These are phyloP conservation scores for Catamblyrhynchus diadema DNA, from an alignment of 2,797 vertebrate species.

Conservation along the genomic window DNA sequence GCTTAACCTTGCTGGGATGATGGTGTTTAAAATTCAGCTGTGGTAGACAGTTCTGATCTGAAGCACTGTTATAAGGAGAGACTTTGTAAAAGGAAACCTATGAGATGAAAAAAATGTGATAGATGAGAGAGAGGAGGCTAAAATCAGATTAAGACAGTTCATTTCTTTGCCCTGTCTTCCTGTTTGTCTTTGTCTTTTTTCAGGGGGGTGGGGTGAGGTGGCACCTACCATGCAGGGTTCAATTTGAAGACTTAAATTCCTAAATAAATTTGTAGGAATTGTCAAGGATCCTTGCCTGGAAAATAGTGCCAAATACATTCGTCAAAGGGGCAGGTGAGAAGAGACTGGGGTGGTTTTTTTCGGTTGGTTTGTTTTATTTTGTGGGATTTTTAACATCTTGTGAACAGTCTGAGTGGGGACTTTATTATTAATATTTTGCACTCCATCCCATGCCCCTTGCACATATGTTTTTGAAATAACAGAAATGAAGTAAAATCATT, in stretches of 20 bases:
- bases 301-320: conserved; percentile 24
- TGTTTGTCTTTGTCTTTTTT: background rate
- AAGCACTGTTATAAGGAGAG: background rate
- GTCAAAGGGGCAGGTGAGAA: conserved; percentile 39
- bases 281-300: conserved; percentile 16
- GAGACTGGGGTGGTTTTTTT: background rate
- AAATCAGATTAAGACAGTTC: background rate
- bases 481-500: background rate
- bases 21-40: background rate
- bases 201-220: too few species aligned
- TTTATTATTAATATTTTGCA: background rate
- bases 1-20: background rate
- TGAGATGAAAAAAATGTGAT: background rate
- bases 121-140: background rate
- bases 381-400: background rate
- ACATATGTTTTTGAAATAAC: background rate
- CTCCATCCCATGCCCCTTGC: background rate
- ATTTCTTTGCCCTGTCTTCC: background rate
- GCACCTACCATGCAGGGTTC: background rate
- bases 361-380: background rate
- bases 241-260: conserved; percentile 33
- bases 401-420: background rate
- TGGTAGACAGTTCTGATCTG: background rate
- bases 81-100: background rate
- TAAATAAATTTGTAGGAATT: conserved; percentile 57